Base-by-base conservation (phyloP, 2,797 vertebrate species). In the Acestrorhynchus altus region DNA sequence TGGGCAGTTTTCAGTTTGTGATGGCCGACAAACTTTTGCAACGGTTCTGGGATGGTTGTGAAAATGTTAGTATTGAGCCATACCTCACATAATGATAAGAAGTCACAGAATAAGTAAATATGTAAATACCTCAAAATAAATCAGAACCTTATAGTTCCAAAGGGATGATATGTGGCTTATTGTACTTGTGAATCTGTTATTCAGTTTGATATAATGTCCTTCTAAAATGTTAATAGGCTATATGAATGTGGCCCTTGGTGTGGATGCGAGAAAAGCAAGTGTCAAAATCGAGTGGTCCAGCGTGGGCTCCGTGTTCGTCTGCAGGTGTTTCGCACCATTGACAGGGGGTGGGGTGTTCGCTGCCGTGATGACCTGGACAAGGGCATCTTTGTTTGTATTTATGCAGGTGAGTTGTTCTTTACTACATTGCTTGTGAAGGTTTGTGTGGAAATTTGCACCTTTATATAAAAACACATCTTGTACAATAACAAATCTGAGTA, bases 221-320 rank as follows among this genome's bases (percentile, higher is more conserved):
- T 72, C 12, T 59, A 31, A 61, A 71, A 80, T 77, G 78, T 71
- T 49, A 52, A 12, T 90, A 98, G 97, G 40, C 85, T 98, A 83
- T 96, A 92, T 39, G 98, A 99, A 86, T 99, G 97, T 15, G 96
- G 94, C 4, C 91, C 96, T 0, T 93, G 94, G 87, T 99, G 97
- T 42, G 90, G 91, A 24, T 99, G 97, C 78, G 87, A 92, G 75
- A 92, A 90, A 22, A 86, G 78, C 26, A 90, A 85, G 72, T 99
- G 98, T 89, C 96, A 95, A 90, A 99, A 98, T 90, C 94, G 95
- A n/a, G 89, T 98, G 78, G 95, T 97, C 24, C 97, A 98, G 86
- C 93, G 94, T 0, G 98, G 97, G 35, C 91, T 97, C 81, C 90
- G 93, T 40, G 92, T 96, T 31, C 95, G 96, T 9, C 88, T 99